These are phyloP conservation scores for Anguilla pacifica DNA, from an alignment of 2,797 vertebrate species.

Conservation along the genomic window DNA sequence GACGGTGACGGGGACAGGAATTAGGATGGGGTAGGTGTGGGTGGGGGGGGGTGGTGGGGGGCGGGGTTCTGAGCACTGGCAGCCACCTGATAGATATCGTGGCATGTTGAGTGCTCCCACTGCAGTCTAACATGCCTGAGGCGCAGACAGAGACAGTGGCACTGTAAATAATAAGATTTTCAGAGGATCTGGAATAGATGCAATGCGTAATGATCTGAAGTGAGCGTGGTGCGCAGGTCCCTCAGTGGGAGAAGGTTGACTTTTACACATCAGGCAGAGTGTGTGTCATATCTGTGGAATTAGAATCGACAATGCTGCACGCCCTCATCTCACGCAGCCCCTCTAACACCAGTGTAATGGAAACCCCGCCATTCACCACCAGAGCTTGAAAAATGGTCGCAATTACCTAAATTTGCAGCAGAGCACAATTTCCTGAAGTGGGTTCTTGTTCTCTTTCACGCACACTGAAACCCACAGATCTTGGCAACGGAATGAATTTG, in stretches of 20 bases:
- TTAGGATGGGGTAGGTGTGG: not conserved
- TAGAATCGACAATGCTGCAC: conserved; percentile 8
- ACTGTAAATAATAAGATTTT: conserved; percentile 51
- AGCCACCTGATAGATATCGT: conserved; percentile 73
- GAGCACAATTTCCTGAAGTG: conserved; percentile 18
- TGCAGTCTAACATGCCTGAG: conserved; percentile 38
- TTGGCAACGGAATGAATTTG: not conserved
- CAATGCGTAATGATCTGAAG: not conserved
- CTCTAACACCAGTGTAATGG: conserved; percentile 2
- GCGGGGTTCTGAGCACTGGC: conserved; percentile 36
- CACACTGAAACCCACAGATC: not conserved
- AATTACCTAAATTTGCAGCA: conserved; percentile 12
- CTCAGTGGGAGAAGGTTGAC: not conserved
- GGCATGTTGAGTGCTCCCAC: conserved; percentile 67
- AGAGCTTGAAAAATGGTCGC: not conserved
- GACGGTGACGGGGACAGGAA: not conserved
- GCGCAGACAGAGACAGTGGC: conserved; percentile 52
- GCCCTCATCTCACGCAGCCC: not conserved
- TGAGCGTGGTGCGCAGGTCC: conserved; percentile 15
- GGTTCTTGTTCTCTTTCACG: conserved; percentile 11
- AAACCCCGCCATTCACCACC: not conserved
- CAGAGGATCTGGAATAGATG: conserved; percentile 48
- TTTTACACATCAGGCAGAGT: not conserved
- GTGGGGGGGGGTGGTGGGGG: too few relatives aligned
- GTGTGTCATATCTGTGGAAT: conserved; percentile 15